These are phyloP conservation scores for Nebria ingens DNA, from an alignment of 1,140 invertebrate species.

Conservation along the genomic window DNA sequence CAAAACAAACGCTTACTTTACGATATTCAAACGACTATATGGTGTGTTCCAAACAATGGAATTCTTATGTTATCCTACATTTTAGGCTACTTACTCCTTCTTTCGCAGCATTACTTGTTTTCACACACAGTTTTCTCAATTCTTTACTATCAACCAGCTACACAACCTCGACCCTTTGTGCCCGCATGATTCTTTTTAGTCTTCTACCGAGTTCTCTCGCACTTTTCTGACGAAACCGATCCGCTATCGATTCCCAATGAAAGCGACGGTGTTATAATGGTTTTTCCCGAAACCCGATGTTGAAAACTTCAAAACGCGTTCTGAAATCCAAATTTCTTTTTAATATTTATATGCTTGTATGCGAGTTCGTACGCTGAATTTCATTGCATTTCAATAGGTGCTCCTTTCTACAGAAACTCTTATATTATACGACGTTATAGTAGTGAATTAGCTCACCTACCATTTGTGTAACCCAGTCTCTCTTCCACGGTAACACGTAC, in stretches of 20 bases:
- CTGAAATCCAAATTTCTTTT: constrained; percentile 3
- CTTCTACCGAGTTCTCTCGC: not conserved
- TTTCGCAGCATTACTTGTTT: too few species aligned
- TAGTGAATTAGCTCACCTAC: too few species aligned
- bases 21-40: too few species aligned
- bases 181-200: not conserved
- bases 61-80: too few species aligned
- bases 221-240: not conserved
- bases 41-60: too few species aligned
- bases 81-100: too few species aligned
- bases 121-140: too few species aligned
- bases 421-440: too few species aligned
- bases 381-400: constrained; percentile 6
- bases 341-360: constrained; percentile 3
- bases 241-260: not conserved
- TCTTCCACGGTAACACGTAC: too few species aligned
- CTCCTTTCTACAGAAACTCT: not conserved
- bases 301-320: constrained; percentile 7
- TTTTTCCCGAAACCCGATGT: not conserved
- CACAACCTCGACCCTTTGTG: not conserved
- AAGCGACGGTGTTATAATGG: constrained; percentile 4
- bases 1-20: too few species aligned
- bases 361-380: not conserved
- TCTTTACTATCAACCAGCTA: too few species aligned
- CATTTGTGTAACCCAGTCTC: too few species aligned